Conservation (phyloP, 2,888 invertebrate species). For the Yponomeuta malinellus region DNA sequence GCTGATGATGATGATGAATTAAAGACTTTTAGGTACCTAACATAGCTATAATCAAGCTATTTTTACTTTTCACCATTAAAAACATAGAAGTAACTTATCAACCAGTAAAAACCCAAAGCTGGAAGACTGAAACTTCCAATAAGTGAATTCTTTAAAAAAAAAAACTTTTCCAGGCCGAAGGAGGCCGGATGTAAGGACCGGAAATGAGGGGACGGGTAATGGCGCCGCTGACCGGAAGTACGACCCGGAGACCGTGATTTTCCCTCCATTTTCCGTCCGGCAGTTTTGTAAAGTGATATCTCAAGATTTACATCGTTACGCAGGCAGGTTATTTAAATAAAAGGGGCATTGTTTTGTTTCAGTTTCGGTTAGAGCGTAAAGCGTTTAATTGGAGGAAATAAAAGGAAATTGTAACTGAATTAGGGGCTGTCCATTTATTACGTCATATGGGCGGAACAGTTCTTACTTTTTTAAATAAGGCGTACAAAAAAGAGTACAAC, state of each 20-base stretch:
- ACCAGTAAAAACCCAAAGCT: background rate
- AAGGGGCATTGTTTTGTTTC: background rate
- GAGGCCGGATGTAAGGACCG: slow-evolving; percentile 32
- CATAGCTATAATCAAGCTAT: too few relatives aligned
- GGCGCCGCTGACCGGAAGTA: slow-evolving; percentile 43
- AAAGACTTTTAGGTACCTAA: too few relatives aligned
- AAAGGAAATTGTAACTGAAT: background rate
- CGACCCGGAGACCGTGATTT: slow-evolving; percentile 34
- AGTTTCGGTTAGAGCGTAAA: too few relatives aligned
- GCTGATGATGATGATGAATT: too few relatives aligned
- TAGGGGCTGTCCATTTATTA: too few relatives aligned
- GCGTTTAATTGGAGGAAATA: background rate
- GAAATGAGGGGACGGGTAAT: slow-evolving; percentile 52
- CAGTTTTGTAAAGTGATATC: slow-evolving; percentile 9
- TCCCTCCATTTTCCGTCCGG: background rate
- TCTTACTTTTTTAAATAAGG: too few relatives aligned
- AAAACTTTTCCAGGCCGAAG: slow-evolving; percentile 8
- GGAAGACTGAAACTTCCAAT: background rate
- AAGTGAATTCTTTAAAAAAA: slow-evolving; percentile 4
- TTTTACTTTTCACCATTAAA: too few relatives aligned
- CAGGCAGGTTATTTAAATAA: background rate
- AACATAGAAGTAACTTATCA: background rate
- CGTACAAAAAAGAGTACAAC: too few relatives aligned
- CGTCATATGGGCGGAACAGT: too few relatives aligned
- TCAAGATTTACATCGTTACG: background rate